Evolutionary conservation across 2,888 invertebrate species (phyloP).

Genomic region (Trilocha varians): DNA sequence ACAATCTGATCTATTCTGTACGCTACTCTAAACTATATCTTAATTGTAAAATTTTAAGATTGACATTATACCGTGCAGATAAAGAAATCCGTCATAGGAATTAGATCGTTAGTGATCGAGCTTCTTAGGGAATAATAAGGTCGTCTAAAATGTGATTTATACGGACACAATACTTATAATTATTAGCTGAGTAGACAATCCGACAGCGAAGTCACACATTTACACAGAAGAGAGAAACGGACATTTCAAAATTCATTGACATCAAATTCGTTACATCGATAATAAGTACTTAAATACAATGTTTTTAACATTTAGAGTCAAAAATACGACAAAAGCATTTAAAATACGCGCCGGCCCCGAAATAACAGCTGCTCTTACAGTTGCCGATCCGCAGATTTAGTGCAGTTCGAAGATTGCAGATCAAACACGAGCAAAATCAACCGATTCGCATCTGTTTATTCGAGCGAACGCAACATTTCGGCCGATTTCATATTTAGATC

Average conservation of each 20-base stretch:
- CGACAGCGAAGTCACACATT: conserved; percentile 42
- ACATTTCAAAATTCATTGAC: conserved; percentile 41
- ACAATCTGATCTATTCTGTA: conserved; percentile 46
- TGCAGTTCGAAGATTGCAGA: conserved; percentile 6
- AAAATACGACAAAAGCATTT: conserved; percentile 15
- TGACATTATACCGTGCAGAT: conserved; percentile 48
- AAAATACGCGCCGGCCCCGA: neutral
- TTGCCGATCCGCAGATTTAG: conserved; percentile 10
- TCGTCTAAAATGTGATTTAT: conserved; percentile 32
- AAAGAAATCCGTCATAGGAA: conserved; percentile 27
- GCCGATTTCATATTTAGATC: conserved; percentile 11
- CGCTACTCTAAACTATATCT: conserved; percentile 44
- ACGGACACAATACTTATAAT: conserved; percentile 39
- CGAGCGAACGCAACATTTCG: conserved; percentile 9
- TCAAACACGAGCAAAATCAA: conserved; percentile 21
- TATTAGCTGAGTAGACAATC: conserved; percentile 43
- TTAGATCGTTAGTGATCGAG: conserved; percentile 23
- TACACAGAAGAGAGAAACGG: conserved; percentile 42
- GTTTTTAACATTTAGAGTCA: conserved; percentile 32
- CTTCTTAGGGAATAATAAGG: conserved; percentile 19
- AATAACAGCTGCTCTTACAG: neutral
- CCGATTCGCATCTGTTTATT: conserved; percentile 13
- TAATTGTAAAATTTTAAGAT: conserved; percentile 49
- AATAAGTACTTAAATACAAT: conserved; percentile 29
- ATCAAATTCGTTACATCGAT: conserved; percentile 34